Conservation (phyloP, 2,888 invertebrate species). For the Heliconius erato region DNA sequence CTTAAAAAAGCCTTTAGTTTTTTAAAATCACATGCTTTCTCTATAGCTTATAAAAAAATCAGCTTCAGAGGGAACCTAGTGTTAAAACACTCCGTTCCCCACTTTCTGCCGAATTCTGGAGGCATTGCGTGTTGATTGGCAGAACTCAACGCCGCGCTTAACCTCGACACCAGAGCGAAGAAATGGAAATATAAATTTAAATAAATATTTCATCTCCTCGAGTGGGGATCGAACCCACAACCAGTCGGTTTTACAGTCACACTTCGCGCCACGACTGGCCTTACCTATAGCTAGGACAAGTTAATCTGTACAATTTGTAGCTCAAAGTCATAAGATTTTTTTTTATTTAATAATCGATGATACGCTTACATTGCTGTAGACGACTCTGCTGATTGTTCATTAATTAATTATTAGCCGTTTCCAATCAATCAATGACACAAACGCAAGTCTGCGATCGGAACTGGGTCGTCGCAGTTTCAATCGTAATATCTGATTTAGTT, state of each 20-base stretch:
- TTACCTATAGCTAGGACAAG: neutral
- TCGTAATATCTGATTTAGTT: slow-evolving; percentile 19
- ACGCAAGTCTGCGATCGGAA: slow-evolving; percentile 24
- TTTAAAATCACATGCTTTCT: neutral
- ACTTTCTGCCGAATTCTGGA: too few species aligned
- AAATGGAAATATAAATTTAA: too few species aligned
- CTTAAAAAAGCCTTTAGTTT: neutral
- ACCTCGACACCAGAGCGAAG: too few species aligned
- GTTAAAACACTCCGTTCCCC: too few species aligned
- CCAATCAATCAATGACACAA: slow-evolving; percentile 37
- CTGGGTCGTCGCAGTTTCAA: slow-evolving; percentile 15
- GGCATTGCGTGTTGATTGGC: too few species aligned
- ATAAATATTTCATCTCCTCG: too few species aligned
- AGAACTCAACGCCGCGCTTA: too few species aligned
- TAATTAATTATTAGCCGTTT: slow-evolving; percentile 36
- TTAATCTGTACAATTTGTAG: neutral
- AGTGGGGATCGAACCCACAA: too few species aligned
- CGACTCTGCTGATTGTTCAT: slow-evolving; percentile 33
- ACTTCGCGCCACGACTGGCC: too few species aligned
- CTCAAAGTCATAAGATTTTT: neutral
- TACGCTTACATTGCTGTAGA: neutral
- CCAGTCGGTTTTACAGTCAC: too few species aligned
- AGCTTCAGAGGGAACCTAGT: too few species aligned
- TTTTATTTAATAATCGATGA: neutral
- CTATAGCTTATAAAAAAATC: neutral